These are phyloP conservation scores for Sclerodermus sp. DNA, from an alignment of 2,888 invertebrate species.

Conservation along the genomic window DNA sequence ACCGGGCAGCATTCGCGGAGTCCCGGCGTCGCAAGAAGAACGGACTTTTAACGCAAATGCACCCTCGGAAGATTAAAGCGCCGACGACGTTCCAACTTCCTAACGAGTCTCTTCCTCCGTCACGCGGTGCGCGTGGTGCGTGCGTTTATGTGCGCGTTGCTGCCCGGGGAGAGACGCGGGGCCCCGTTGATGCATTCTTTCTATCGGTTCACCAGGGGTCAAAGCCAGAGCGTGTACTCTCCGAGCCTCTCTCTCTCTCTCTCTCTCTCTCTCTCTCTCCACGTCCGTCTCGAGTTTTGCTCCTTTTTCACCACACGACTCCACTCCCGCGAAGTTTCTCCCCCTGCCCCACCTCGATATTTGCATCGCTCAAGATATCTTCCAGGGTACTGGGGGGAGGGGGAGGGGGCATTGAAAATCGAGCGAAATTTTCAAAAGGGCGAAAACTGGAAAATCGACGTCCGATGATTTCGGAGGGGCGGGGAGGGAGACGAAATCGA, in stretches of 20 bases:
- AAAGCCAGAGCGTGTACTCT: conserved; percentile 32
- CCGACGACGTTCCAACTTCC: conserved; percentile 32
- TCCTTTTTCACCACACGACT: background rate
- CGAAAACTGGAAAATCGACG: too few relatives aligned
- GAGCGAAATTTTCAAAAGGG: too few relatives aligned
- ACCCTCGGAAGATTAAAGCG: conserved; percentile 22
- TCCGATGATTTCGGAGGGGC: too few relatives aligned
- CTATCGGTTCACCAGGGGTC: conserved; percentile 29
- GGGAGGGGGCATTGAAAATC: too few relatives aligned
- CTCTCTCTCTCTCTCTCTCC: background rate
- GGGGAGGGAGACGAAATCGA: too few relatives aligned
- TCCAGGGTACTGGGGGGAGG: too few relatives aligned
- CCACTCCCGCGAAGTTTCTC: background rate
- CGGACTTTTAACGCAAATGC: conserved; percentile 9
- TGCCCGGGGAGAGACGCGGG: conserved; percentile 8
- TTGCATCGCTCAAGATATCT: too few relatives aligned
- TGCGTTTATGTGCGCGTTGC: background rate
- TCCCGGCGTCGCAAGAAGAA: conserved; percentile 13
- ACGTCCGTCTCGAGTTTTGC: conserved; percentile 6
- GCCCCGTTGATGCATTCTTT: conserved; percentile 2
- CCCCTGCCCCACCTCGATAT: background rate
- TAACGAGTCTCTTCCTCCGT: conserved; percentile 43
- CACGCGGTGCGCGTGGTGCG: conserved; percentile 16
- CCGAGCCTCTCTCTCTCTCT: too few relatives aligned
- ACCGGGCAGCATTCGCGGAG: background rate